A percentile compares a stretch with the other conserved stretches of the same genome.
Conservation (phyloP, 1,140 invertebrate genomes). For the Eumeta japonica region DNA sequence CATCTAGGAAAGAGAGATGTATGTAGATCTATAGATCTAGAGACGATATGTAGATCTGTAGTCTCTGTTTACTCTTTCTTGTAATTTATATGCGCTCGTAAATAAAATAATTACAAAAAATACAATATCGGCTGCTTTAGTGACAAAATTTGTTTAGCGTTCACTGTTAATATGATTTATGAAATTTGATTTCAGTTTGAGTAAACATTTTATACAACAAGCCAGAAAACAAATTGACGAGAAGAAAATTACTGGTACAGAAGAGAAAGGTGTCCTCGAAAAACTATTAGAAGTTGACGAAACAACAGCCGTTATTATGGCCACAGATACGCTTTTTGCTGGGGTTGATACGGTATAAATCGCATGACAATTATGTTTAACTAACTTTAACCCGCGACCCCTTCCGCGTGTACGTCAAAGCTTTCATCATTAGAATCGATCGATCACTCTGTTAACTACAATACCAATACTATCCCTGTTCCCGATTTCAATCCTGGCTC, state of each 20-base stretch:
- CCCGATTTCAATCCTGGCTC: too few species aligned
- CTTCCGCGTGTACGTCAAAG: too few species aligned
- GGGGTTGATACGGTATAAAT: constrained; percentile 73
- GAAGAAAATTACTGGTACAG: constrained; percentile 9
- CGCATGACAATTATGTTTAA: constrained; percentile 9
- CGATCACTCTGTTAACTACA: too few species aligned
- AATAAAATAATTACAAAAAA: too few species aligned
- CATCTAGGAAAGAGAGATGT: too few species aligned
- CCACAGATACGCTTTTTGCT: constrained; percentile 71
- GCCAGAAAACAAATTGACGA: constrained; percentile 19
- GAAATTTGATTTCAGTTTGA: constrained; percentile 26
- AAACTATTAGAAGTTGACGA: constrained; percentile 56
- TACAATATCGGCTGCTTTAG: too few species aligned
- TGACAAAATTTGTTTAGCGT: too few species aligned
- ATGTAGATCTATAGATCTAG: too few species aligned
- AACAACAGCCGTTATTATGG: constrained; percentile 63
- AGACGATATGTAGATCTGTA: neutral
- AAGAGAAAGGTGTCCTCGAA: constrained; percentile 54
- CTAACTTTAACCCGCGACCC: too few species aligned
- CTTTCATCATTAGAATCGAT: too few species aligned
- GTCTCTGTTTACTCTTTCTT: constrained; percentile 1
- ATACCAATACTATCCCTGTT: constrained; percentile 6
- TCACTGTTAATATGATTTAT: too few species aligned
- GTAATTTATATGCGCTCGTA: too few species aligned
- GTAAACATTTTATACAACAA: constrained; percentile 23